Percentiles rank a stretch among this genome's conserved stretches.
Conservation (phyloP, 2,797 vertebrate genomes). For the Margarornis squamiger region DNA sequence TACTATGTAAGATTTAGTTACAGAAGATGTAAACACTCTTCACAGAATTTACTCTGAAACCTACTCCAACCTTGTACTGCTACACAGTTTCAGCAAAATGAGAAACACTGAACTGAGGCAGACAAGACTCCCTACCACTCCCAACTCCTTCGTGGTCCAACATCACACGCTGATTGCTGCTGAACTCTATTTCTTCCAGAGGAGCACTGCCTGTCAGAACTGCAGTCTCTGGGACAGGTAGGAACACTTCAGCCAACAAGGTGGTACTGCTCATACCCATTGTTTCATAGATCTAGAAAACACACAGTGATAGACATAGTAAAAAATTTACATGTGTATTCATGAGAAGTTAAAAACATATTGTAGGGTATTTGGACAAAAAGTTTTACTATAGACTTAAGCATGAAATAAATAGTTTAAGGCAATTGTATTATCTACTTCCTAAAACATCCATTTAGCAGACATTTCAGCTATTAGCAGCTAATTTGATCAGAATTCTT, state of each 20-base stretch:
- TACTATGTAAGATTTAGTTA: neutral
- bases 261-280: conserved; percentile 75
- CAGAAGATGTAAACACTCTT: neutral
- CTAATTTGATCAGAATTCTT: neutral
- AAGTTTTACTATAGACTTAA: neutral
- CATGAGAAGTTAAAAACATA: neutral
- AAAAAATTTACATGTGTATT: neutral
- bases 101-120: neutral
- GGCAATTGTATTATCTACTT: neutral
- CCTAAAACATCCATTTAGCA: neutral
- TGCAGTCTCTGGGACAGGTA: conserved; percentile 89
- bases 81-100: neutral
- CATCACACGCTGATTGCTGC: conserved; percentile 88
- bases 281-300: conserved; percentile 87
- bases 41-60: neutral
- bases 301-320: neutral
- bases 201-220: conserved; percentile 80
- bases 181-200: conserved; percentile 91
- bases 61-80: neutral
- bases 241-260: conserved; percentile 87
- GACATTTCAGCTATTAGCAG: neutral
- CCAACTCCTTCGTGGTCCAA: conserved; percentile 95
- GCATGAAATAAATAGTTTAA: neutral
- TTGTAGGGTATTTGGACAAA: neutral
- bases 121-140: conserved; percentile 80